Percentiles rank a stretch among this genome's conserved stretches.
Conservation (phyloP, 2,888 invertebrate genomes). For the Neoaliturus tenellus region DNA sequence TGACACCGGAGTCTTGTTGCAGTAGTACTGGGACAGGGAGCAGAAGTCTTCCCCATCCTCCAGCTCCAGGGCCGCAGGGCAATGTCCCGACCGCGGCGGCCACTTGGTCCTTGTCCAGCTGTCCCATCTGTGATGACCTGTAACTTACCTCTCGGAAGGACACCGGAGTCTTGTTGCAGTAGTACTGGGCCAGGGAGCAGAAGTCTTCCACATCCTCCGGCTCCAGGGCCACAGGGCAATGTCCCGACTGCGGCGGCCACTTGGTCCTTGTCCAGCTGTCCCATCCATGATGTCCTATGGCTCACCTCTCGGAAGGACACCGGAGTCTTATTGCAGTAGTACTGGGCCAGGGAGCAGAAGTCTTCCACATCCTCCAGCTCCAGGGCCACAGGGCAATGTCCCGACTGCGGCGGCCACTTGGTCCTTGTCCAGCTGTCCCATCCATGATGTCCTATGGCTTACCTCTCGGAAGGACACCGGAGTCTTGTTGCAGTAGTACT, state of each 20-base stretch:
- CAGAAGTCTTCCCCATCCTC: constrained; percentile 98
- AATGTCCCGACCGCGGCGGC: constrained; percentile 82
- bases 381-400: constrained; percentile 89
- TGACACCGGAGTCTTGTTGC: constrained; percentile 93
- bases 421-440: no score
- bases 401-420: constrained; percentile 81
- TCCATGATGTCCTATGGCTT: no score
- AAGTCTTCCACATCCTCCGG: constrained; percentile 98
- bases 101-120: constrained; percentile 81
- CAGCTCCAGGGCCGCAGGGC: constrained; percentile 91
- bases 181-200: constrained; percentile 97
- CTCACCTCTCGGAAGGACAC: constrained; percentile 89
- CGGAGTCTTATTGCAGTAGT: constrained; percentile 95
- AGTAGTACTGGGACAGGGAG: constrained; percentile 97
- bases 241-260: constrained; percentile 82
- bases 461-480: constrained; percentile 94
- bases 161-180: constrained; percentile 94
- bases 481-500: constrained; percentile 95
- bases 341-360: constrained; percentile 97
- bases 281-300: no score
- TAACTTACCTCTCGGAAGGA: constrained; percentile 93
- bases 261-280: no score
- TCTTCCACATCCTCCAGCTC: constrained; percentile 97
- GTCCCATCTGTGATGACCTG: no score
- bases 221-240: constrained; percentile 91